Base-by-base conservation (phyloP, 2,797 vertebrate species). In the Tadarida brasiliensis region DNA sequence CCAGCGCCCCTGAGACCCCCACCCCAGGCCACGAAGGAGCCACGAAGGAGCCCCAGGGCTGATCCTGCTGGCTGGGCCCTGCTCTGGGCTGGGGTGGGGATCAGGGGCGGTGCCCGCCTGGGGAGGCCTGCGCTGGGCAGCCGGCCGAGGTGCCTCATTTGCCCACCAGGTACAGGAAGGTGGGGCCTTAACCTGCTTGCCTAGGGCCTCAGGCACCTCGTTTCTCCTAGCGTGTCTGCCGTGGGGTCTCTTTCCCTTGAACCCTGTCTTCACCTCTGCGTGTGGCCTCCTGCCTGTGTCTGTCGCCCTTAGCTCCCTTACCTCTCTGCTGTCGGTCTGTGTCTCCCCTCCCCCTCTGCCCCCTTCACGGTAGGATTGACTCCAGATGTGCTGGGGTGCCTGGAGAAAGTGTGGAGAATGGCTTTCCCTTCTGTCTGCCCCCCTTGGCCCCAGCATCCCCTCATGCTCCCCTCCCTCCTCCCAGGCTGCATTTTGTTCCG, bases 331-430 rank as follows among this genome's bases (percentile, higher is more conserved):
- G 74, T 11, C 20, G n/a, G 65, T 10, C 67, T 70, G 49, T 24
- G 17, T 5, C 24, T 80, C 28, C 1, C 17, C 20, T 24, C 2
- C 28, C 33, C 59, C 44, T 33, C 44, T 26, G 16, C 20, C n/a
- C 47, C 54, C 33, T 68, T 74, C 80, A 30, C 1, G 0, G 3
- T 11, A 28, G 93, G 95, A 98, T 97, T 97, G 89, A 90, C 95
- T 89, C 97, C 98, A 98, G 97, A 98, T 97, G 97, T 97, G 9
- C 26, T 93, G 70, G 94, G 56, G 76, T 10, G 54, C 49, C 87
- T 65, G 49, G 91, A 24, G 74, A 12, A 51, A 30, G 49, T 44
- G 15, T 51, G 0, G 28, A 9, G 12, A 44, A 78, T 16, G 26
- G 59, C 44, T 73, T 59, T 68, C 63, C 94, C 59, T 90, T 86